Conservation (phyloP, 1,140 invertebrate genomes). For the Leptinotarsa undecemlineata region DNA sequence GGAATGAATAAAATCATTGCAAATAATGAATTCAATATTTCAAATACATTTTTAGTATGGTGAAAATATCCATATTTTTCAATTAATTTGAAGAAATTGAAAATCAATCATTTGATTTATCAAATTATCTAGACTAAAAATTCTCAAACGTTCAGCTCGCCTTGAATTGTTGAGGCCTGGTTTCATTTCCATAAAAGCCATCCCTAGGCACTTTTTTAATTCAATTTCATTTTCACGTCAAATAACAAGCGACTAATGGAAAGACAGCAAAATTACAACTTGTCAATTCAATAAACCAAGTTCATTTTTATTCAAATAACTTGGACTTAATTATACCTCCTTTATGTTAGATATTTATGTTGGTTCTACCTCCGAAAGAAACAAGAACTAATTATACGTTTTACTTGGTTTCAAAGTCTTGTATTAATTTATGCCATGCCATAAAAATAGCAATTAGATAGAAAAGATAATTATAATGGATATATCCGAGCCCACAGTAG, state of each 20-base stretch:
- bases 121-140: too few species aligned
- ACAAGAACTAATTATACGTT: constrained; percentile 4
- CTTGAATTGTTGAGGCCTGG: neutral
- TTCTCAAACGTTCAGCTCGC: too few species aligned
- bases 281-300: neutral
- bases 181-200: neutral
- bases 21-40: too few species aligned
- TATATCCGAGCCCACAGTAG: constrained; percentile 5
- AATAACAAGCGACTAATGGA: neutral
- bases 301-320: constrained; percentile 1
- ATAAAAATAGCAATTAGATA: constrained; percentile 8
- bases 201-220: neutral
- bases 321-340: neutral
- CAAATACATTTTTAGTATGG: too few species aligned
- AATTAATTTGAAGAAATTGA: too few species aligned
- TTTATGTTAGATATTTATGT: constrained; percentile 1
- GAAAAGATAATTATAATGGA: constrained; percentile 8
- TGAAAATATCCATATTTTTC: too few species aligned
- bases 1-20: too few species aligned
- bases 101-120: too few species aligned
- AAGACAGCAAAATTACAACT: constrained; percentile 6
- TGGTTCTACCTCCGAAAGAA: neutral
- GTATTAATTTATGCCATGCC: constrained; percentile 1
- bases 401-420: neutral
- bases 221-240: neutral